These are phyloP conservation scores for Seira musarum DNA, from an alignment of 2,888 invertebrate species.

Conservation along the genomic window DNA sequence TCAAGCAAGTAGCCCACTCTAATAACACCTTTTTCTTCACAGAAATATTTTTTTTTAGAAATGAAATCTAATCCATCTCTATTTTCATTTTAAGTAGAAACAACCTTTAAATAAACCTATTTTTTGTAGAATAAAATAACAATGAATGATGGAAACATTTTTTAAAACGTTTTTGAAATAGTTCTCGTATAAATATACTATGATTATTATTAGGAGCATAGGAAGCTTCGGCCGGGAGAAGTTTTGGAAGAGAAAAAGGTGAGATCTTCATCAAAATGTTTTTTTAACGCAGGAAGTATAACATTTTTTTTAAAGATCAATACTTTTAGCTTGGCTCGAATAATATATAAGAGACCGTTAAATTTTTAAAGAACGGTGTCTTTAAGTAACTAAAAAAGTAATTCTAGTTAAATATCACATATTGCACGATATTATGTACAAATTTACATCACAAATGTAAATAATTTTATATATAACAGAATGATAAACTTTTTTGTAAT, in stretches of 20 bases:
- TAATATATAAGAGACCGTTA: neutral
- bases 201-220: slow-evolving; percentile 81
- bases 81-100: slow-evolving; percentile 5
- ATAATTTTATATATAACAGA: neutral
- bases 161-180: slow-evolving; percentile 39
- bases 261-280: slow-evolving; percentile 72
- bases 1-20: no score
- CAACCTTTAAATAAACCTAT: neutral
- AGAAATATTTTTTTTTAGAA: neutral
- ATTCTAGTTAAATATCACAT: neutral
- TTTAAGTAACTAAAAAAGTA: neutral
- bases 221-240: slow-evolving; percentile 95
- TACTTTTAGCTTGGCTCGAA: neutral
- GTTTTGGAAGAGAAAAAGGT: slow-evolving; percentile 95
- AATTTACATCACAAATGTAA: neutral
- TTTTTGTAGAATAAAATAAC: slow-evolving; percentile 11
- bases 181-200: slow-evolving; percentile 55
- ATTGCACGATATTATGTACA: neutral
- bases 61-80: neutral
- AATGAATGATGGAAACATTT: no score
- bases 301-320: slow-evolving; percentile 1
- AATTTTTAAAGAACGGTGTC: neutral
- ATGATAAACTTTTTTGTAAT: neutral
- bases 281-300: neutral
- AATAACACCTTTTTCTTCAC: neutral